Base-by-base conservation (phyloP, 2,888 invertebrate species). In the Toxonevra muliebris region DNA sequence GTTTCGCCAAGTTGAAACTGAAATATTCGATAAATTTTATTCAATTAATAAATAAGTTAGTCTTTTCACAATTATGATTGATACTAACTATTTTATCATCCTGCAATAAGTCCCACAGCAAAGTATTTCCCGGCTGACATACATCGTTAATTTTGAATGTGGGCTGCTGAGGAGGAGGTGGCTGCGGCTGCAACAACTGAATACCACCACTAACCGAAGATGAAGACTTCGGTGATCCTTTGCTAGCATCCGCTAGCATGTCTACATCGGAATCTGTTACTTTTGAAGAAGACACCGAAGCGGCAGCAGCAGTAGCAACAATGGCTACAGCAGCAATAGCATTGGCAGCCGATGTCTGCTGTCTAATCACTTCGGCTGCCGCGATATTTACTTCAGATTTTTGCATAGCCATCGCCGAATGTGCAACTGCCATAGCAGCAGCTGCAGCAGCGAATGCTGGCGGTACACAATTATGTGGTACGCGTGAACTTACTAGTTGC, bases 41-140 rank as follows among this genome's bases (percentile, higher is more conserved):
- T 7, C 0, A n/a, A 30, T 53, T 30, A 19, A 19, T 17, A 11
- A 17, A 64, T 50, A 15, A 50, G n/a, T n/a, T n/a, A n/a, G n/a
- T n/a, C n/a, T n/a, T n/a, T n/a, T 50, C 54, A 54, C 12, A 19
- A 13, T 19, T n/a, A 20, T 15, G 12, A 13, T 13, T 30, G n/a
- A 1, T 41, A 78, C 90, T 89, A 87, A 92, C 92, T 82, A 95
- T 95, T 86, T 91, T 92, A 77, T 94, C 93, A 83, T 97, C 96
- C 85, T 96, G 96, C 73, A 97, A 87, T 71, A 97, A 87, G 87
- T 97, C 97, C 97, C 97, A 97, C 1, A 97, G 88, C 71, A 97
- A 86, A 8, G 97, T 97, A 83, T 94, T 94, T 1, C 97, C 97
- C 52, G 95, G 93, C 76, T 93, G 91, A 82, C 96, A 96, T 40